Evolutionary conservation across 2,797 vertebrate genomes (phyloP).

Genomic region (Gallinago nigripennis): DNA sequence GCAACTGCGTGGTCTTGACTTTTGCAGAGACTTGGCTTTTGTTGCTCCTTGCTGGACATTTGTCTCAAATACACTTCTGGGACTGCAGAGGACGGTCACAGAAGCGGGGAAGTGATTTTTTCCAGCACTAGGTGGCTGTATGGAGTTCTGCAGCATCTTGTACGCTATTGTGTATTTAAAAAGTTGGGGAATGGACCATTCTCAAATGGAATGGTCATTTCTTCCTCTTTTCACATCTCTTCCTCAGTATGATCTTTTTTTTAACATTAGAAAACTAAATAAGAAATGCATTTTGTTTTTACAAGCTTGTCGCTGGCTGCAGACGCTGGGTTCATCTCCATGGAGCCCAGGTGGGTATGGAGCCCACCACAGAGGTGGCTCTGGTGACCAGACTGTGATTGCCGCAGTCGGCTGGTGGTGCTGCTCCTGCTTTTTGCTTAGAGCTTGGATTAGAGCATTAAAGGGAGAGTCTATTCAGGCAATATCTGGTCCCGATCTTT

Average conservation of each 20-base stretch:
- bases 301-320: neutral
- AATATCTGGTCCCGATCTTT: neutral
- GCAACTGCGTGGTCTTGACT: neutral
- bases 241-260: neutral
- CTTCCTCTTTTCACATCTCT: neutral
- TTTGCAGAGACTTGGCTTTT: conserved; percentile 39
- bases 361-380: neutral
- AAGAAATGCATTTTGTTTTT: neutral
- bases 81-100: neutral
- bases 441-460: neutral
- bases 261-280: neutral
- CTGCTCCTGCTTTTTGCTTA: neutral
- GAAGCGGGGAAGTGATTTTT: neutral
- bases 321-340: neutral
- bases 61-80: neutral
- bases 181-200: neutral
- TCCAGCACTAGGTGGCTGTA: conserved; percentile 16
- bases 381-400: neutral
- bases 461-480: neutral
- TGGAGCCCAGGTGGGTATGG: neutral
- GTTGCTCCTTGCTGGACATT: neutral
- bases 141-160: neutral
- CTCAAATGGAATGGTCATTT: neutral
- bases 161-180: neutral
- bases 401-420: neutral